phyloP scores from a whole-genome alignment of 2,888 invertebrate species.

The Andrena hattorfiana region DNA sequence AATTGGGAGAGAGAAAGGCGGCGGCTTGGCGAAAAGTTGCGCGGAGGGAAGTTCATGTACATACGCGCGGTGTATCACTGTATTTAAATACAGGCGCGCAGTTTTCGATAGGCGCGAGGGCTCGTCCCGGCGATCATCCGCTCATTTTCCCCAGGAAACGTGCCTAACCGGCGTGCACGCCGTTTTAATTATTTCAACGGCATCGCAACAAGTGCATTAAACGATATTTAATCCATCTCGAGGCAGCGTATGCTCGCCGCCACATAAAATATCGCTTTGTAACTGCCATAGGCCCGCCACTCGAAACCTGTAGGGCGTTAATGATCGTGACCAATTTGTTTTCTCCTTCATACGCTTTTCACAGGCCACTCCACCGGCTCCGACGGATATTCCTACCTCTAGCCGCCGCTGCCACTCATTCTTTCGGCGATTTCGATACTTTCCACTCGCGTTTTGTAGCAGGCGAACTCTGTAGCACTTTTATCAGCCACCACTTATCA shows the following conservation, averaged over 20 bases:
- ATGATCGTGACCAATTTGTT: slow-evolving; percentile 80
- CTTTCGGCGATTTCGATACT: slow-evolving; percentile 27
- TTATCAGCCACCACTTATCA: no score
- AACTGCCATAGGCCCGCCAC: slow-evolving; percentile 54
- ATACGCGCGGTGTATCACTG: neutral
- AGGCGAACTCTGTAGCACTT: no score
- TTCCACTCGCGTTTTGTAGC: no score
- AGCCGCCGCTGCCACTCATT: slow-evolving; percentile 26
- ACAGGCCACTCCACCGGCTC: slow-evolving; percentile 62
- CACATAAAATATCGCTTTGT: slow-evolving; percentile 64
- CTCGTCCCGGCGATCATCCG: slow-evolving; percentile 20
- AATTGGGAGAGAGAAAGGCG: slow-evolving; percentile 18
- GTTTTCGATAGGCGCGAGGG: neutral
- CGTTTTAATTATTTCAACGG: slow-evolving; percentile 54
- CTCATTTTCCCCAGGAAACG: slow-evolving; percentile 40
- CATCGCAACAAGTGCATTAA: slow-evolving; percentile 62
- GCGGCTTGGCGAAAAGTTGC: neutral
- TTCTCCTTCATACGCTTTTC: slow-evolving; percentile 75
- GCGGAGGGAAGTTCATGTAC: slow-evolving; percentile 2
- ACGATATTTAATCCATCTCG: slow-evolving; percentile 57
- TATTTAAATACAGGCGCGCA: neutral
- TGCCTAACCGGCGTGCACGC: slow-evolving; percentile 18
- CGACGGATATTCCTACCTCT: slow-evolving; percentile 52
- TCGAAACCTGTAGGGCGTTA: slow-evolving; percentile 67
- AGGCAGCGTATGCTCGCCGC: slow-evolving; percentile 15